These are phyloP conservation scores for Cheiracanthium punctorium DNA, from an alignment of 2,888 invertebrate genomes.

Conservation along the genomic window DNA sequence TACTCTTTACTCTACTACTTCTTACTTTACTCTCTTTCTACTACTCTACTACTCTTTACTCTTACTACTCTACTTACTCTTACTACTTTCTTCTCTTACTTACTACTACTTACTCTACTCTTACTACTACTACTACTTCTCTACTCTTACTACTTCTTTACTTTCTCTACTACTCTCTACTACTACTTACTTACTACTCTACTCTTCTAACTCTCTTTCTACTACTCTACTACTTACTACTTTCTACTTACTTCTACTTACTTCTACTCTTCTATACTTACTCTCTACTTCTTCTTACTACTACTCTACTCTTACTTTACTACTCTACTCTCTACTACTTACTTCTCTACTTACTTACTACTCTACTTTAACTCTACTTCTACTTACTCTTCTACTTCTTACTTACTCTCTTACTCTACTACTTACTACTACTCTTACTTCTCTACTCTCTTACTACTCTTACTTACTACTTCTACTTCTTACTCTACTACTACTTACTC, in stretches of 20 bases:
- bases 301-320: neutral
- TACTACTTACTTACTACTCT: neutral
- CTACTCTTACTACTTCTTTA: neutral
- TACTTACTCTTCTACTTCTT: neutral
- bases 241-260: neutral
- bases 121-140: neutral
- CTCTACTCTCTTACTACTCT: neutral
- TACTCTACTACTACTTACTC: neutral
- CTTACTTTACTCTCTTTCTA: neutral
- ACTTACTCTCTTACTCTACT: neutral
- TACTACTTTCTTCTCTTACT: too few relatives aligned
- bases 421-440: neutral
- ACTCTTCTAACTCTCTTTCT: too few relatives aligned
- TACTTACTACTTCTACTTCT: neutral
- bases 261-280: too few relatives aligned
- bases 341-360: neutral
- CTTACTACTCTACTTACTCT: too few relatives aligned
- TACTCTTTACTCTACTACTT: neutral
- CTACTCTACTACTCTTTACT: neutral
- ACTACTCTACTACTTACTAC: neutral
- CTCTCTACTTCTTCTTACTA: neutral
- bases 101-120: neutral
- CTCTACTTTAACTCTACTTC: neutral
- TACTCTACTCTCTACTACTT: too few relatives aligned
- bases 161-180: neutral